phyloP scores from a whole-genome alignment of 2,888 invertebrate species.

The Diloba caeruleocephala region DNA sequence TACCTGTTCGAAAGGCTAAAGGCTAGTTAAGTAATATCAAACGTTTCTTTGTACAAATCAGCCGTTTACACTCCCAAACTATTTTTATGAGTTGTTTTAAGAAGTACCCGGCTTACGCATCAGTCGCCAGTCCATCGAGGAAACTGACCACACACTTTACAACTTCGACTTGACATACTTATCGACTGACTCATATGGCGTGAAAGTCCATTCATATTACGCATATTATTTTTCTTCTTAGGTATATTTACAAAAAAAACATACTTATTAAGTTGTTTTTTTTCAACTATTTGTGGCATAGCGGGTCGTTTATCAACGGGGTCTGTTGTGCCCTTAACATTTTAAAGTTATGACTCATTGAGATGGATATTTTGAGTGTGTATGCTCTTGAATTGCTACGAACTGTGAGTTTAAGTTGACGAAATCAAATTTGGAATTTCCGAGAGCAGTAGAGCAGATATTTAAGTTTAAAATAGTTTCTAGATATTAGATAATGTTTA shows the following conservation, averaged over 20 bases:
- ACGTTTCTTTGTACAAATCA: conserved; percentile 11
- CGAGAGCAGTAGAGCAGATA: background rate
- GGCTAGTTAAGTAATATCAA: background rate
- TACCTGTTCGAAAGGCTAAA: background rate
- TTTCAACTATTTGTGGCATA: conserved; percentile 15
- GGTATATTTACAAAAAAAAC: conserved; percentile 7
- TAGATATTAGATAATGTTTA: too few species aligned
- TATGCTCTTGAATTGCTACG: conserved; percentile 6
- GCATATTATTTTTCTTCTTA: conserved; percentile 23
- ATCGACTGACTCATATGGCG: conserved; percentile 73
- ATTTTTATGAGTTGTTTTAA: conserved; percentile 36
- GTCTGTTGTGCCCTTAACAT: conserved; percentile 31
- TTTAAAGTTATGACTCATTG: conserved; percentile 48
- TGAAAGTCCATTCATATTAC: conserved; percentile 72
- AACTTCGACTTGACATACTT: conserved; percentile 76
- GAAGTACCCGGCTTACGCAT: conserved; percentile 30
- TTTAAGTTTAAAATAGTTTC: too few species aligned
- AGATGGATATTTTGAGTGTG: conserved; percentile 10
- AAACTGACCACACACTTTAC: conserved; percentile 72
- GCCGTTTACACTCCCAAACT: conserved; percentile 16
- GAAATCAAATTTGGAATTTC: too few species aligned
- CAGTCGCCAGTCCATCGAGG: conserved; percentile 52
- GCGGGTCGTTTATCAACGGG: conserved; percentile 35
- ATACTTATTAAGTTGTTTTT: conserved; percentile 14
- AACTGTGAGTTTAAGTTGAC: background rate